Conservation (phyloP, 1,140 invertebrate genomes). For the Drosophila sproati region DNA sequence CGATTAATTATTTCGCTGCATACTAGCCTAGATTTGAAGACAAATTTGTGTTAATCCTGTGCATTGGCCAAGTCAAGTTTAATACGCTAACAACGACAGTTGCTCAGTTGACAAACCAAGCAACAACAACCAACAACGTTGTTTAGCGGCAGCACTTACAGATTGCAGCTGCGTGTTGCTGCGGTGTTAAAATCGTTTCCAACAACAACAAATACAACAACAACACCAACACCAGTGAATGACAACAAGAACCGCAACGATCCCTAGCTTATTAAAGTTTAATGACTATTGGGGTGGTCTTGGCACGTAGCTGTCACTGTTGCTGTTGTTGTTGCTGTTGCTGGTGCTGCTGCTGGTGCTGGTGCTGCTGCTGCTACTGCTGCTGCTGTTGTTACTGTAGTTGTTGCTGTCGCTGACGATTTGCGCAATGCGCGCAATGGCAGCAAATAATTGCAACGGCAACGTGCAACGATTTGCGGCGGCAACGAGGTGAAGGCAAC, state of each 20-base stretch:
- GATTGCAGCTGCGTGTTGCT: constrained; percentile 41
- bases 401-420: constrained; percentile 47
- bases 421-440: constrained; percentile 58
- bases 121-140: constrained; percentile 14
- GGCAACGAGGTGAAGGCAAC: constrained; percentile 79
- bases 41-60: background rate
- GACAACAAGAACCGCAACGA: constrained; percentile 29
- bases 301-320: constrained; percentile 58
- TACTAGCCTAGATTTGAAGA: background rate
- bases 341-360: background rate
- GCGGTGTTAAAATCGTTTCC: constrained; percentile 46
- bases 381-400: background rate
- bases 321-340: constrained; percentile 20
- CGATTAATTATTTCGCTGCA: background rate
- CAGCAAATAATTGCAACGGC: constrained; percentile 73
- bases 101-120: background rate
- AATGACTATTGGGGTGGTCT: constrained; percentile 74
- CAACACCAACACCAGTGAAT: constrained; percentile 38
- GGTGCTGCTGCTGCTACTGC: constrained; percentile 3
- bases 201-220: constrained; percentile 44
- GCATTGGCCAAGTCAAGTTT: background rate
- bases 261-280: constrained; percentile 72
- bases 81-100: background rate
- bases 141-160: constrained; percentile 1
- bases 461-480: constrained; percentile 80